A percentile compares a stretch with the other conserved stretches of the same genome.
Evolutionary conservation across 37 sponge, comb jelly and placozoan species (phyloP).

Genomic region (Geodia barretti): DNA sequence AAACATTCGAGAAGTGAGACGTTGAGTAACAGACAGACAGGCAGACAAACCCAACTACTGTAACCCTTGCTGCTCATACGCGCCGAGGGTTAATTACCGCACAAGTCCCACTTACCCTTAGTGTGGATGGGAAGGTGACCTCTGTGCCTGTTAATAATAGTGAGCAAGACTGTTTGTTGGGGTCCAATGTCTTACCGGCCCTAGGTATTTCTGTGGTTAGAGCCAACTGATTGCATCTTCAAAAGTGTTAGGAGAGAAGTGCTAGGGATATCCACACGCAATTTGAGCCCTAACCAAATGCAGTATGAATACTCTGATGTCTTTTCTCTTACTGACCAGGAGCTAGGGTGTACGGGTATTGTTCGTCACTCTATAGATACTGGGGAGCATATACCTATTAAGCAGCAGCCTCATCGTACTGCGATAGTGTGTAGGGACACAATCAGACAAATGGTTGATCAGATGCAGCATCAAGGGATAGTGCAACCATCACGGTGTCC

Average conservation of each 20-base stretch:
- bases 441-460: conserved; percentile 19
- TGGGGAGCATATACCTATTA: neutral
- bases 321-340: neutral
- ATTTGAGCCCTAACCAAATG: neutral
- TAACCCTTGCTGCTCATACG: no score
- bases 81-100: conserved; percentile 1
- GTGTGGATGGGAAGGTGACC: neutral
- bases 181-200: conserved; percentile 13
- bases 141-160: neutral
- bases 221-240: neutral
- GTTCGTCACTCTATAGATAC: neutral
- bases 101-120: neutral
- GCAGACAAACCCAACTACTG: no score
- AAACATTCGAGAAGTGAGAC: no score
- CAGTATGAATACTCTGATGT: neutral
- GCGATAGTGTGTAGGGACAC: neutral
- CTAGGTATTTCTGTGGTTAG: conserved; percentile 18
- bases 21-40: no score
- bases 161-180: conserved; percentile 9
- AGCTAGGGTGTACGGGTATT: neutral
- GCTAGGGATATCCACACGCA: neutral
- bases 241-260: neutral
- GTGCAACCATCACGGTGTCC: conserved; percentile 26
- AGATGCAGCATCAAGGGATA: conserved; percentile 17
- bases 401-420: neutral